A percentile compares a stretch with the other conserved stretches of the same genome.
Evolutionary conservation across 1,140 invertebrate genomes (phyloP).

Genomic region (Ooceraea biroi): DNA sequence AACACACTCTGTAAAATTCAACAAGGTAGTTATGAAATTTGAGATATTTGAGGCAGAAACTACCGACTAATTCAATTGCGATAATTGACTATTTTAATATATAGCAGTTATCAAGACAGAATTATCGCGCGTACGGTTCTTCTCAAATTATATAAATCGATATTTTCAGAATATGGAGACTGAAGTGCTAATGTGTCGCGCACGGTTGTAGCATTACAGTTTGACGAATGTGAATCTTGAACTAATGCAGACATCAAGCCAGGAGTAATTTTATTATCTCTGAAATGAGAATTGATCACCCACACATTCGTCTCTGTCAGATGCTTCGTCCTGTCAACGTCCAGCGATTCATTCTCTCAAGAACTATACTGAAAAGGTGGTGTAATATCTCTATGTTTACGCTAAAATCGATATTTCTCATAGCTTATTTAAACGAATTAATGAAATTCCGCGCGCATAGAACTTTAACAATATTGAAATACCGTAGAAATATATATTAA

Average conservation of each 20-base stretch:
- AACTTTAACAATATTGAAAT: too few relatives aligned
- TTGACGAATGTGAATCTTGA: conserved; percentile 51
- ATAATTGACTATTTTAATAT: too few relatives aligned
- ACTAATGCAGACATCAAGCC: conserved; percentile 29
- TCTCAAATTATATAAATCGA: too few relatives aligned
- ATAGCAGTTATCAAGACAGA: too few relatives aligned
- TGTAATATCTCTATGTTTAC: neutral
- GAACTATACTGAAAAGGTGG: conserved; percentile 7
- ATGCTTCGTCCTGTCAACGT: conserved; percentile 19
- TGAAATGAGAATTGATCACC: conserved; percentile 52
- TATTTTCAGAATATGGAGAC: too few relatives aligned
- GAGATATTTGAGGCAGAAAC: too few relatives aligned
- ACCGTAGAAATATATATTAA: too few relatives aligned
- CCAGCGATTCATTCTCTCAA: neutral
- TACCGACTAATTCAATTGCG: too few relatives aligned
- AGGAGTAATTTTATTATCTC: conserved; percentile 44
- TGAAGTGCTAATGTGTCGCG: too few relatives aligned
- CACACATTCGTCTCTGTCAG: conserved; percentile 51
- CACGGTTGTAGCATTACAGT: conserved; percentile 17
- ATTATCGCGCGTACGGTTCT: too few relatives aligned
- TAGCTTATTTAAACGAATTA: neutral
- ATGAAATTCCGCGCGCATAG: too few relatives aligned
- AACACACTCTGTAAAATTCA: neutral
- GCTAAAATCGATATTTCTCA: neutral
- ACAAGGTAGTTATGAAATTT: too few relatives aligned